Evolutionary conservation across 2,888 invertebrate genomes (phyloP), one percentile per base, ranked within the genome.

Genomic region (Calliscelio sp.): DNA sequence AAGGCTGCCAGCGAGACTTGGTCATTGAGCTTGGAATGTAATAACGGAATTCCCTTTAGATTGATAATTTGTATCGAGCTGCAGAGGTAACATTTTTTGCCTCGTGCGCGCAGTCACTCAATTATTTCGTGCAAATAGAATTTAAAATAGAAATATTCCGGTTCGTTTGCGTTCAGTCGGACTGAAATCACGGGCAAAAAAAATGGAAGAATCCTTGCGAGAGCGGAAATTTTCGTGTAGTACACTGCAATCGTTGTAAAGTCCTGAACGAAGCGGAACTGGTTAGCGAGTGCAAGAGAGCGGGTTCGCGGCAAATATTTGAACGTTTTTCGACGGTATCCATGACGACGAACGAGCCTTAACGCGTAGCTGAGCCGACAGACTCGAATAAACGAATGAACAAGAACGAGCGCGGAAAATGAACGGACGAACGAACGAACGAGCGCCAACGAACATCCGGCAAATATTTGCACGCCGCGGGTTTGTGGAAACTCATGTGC

Each of bases 291-390:
- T 51, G 73, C 78, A 53, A 59, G 79, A 38, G 71, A 80, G 80
- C 75, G 80, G 71, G 80, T 44, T 80, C 81, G 84, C 81, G 86
- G 87, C 87, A 87, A 88, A 88, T 88, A 87, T 87, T 88, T 88
- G 88, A 87, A 87, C 87, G 85, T 88, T 88, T 87, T 87, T 88
- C 88, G 88, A 86, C 87, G 88, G 90, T 91, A 89, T 90, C 90
- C 90, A 90, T 91, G 90, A 86, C 90, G 71, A 84, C 84, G 83
- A 68, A 70, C 85, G 81, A 85, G 81, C 84, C 81, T 85, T 85
- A 81, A 81, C 79, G 78, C 81, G 66, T 63, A 84, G 81, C 81
- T 79, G 74, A 81, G 79, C 84, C 84, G 81, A 73, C 82, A 83
- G 83, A 78, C 74, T 71, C 78, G 68, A 74, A 82, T 77, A 82